phyloP scores from a whole-genome alignment of 2,113 vertebrate genomes.

The Thamnophis sirtalis region DNA sequence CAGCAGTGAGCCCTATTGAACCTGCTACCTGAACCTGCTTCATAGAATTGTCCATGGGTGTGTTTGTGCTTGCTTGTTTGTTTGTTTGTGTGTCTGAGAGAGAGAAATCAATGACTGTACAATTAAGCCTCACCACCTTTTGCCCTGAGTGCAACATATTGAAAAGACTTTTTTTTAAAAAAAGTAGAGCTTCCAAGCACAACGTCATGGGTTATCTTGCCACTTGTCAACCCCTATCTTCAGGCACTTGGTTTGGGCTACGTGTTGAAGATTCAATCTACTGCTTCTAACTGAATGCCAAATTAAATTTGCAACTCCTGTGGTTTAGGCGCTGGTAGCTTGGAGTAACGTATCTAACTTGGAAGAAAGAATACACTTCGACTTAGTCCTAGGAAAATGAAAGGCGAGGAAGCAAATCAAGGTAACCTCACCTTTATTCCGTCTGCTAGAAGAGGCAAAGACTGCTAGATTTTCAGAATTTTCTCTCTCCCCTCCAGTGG shows the following conservation, averaged over 20 bases:
- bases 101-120: background rate
- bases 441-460: too few species aligned
- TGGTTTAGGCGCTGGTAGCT: background rate
- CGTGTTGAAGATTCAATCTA: background rate
- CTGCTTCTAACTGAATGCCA: background rate
- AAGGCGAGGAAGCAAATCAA: background rate
- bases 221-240: background rate
- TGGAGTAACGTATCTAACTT: background rate
- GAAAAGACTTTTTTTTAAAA: background rate
- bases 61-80: too few species aligned
- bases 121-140: background rate
- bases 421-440: too few species aligned
- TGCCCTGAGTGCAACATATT: background rate
- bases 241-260: background rate
- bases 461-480: too few species aligned
- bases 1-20: background rate
- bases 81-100: too few species aligned
- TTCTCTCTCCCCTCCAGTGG: too few species aligned
- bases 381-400: background rate
- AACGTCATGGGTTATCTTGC: background rate
- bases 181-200: background rate
- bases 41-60: background rate
- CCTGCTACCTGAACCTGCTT: background rate
- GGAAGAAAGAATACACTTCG: background rate
- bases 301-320: background rate